phyloP scores from a whole-genome alignment of 2,888 invertebrate genomes.

The Aleiodes testaceus region DNA sequence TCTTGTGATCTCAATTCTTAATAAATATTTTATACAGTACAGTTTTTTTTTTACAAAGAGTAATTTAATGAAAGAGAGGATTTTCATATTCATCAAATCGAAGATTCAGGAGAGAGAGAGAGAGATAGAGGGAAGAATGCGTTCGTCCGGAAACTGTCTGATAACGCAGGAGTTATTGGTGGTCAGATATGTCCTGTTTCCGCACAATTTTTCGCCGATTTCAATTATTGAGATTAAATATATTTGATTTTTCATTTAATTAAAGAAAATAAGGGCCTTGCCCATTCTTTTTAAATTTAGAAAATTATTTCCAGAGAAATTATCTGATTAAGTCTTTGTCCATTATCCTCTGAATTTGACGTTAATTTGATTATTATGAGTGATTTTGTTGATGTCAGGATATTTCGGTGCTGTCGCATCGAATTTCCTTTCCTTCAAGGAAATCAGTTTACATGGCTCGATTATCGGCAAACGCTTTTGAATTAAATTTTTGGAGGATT shows the following conservation, averaged over 20 bases:
- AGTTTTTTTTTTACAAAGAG: too few relatives aligned
- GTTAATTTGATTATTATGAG: not conserved
- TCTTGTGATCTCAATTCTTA: too few relatives aligned
- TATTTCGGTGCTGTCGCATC: conserved; percentile 35
- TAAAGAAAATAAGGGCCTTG: too few relatives aligned
- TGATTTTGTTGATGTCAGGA: conserved; percentile 45
- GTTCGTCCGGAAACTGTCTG: conserved; percentile 70
- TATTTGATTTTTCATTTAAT: too few relatives aligned
- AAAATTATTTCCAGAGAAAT: too few relatives aligned
- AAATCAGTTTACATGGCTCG: conserved; percentile 46
- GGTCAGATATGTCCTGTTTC: conserved; percentile 12
- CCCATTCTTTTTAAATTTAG: too few relatives aligned
- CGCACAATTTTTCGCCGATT: not conserved
- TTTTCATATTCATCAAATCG: conserved; percentile 28
- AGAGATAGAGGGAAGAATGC: conserved; percentile 55
- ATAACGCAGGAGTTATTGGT: conserved; percentile 61
- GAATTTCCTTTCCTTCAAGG: conserved; percentile 26
- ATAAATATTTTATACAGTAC: too few relatives aligned
- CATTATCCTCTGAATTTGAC: too few relatives aligned
- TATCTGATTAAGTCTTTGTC: too few relatives aligned
- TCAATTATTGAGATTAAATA: not conserved
- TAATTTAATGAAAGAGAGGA: too few relatives aligned
- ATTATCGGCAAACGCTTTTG: conserved; percentile 42
- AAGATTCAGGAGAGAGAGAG: not conserved
- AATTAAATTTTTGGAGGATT: too few relatives aligned